Evolutionary conservation across 1,140 invertebrate species (phyloP).

Genomic region (Danaus melanippus): DNA sequence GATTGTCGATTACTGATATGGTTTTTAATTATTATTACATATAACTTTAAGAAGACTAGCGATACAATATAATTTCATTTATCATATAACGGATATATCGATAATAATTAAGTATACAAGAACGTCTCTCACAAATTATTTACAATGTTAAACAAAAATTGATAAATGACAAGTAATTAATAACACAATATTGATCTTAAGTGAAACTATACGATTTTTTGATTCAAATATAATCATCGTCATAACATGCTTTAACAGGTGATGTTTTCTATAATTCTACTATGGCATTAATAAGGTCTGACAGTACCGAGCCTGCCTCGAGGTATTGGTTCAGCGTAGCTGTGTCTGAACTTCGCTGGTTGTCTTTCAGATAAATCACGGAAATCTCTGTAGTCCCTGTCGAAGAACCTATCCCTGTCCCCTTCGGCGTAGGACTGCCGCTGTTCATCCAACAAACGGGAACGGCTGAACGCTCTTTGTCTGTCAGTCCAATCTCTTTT

Average conservation of each 20-base stretch:
- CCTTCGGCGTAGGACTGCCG: constrained; percentile 55
- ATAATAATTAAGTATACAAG: no score
- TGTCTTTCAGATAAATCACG: constrained; percentile 59
- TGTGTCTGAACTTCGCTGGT: constrained; percentile 64
- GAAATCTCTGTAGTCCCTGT: constrained; percentile 58
- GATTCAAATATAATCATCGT: constrained; percentile 18
- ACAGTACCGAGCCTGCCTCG: constrained; percentile 65
- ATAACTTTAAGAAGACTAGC: no score
- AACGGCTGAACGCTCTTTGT: constrained; percentile 60
- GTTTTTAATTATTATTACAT: no score
- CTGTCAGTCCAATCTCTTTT: constrained; percentile 59
- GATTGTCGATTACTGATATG: no score
- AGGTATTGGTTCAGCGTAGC: constrained; percentile 67
- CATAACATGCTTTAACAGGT: constrained; percentile 13
- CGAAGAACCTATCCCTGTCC: constrained; percentile 60
- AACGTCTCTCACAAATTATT: no score
- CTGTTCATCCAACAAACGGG: constrained; percentile 58
- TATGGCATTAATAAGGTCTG: constrained; percentile 67
- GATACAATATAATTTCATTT: no score
- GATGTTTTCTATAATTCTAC: constrained; percentile 34
- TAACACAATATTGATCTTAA: constrained; percentile 1
- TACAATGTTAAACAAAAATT: no score
- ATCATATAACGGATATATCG: no score
- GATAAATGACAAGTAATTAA: no score
- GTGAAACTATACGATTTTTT: constrained; percentile 8